These are phyloP conservation scores for Apostichopus leukothele DNA, from an alignment of 53 echinoderm and acorn worm genomes.

Conservation along the genomic window DNA sequence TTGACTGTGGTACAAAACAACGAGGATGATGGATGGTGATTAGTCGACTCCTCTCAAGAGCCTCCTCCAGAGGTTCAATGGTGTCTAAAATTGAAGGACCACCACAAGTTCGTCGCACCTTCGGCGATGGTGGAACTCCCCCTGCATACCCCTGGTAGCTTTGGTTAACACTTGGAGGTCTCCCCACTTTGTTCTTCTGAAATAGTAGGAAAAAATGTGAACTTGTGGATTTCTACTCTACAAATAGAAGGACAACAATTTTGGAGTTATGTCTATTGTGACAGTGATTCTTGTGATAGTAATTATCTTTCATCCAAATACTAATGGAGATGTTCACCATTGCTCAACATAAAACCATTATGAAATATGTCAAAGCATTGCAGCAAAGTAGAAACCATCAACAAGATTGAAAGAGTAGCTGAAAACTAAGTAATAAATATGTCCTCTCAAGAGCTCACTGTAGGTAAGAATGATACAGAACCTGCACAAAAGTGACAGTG, in stretches of 20 bases:
- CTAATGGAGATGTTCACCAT: no score
- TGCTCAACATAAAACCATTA: no score
- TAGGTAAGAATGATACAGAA: no score
- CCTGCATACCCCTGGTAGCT: conserved; percentile 74
- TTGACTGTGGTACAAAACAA: conserved; percentile 23
- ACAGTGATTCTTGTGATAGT: no score
- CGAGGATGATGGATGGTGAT: conserved; percentile 44
- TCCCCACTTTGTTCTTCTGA: conserved; percentile 48
- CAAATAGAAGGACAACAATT: no score
- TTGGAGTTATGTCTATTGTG: no score
- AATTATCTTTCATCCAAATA: no score
- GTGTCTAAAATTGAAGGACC: conserved; percentile 86
- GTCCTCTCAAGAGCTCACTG: no score
- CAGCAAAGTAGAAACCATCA: background rate
- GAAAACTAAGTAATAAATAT: no score
- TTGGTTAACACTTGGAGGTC: conserved; percentile 57
- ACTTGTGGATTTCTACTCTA: no score
- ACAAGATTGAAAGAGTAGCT: background rate
- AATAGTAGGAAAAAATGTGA: conserved; percentile 3
- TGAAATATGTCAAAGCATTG: background rate
- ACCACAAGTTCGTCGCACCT: conserved; percentile 54
- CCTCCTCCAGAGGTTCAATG: conserved; percentile 73
- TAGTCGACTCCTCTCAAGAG: conserved; percentile 54
- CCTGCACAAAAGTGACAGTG: no score
- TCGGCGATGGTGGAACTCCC: conserved; percentile 38